Conservation (phyloP, 2,797 vertebrate species). For the Sitta carolinensis region DNA sequence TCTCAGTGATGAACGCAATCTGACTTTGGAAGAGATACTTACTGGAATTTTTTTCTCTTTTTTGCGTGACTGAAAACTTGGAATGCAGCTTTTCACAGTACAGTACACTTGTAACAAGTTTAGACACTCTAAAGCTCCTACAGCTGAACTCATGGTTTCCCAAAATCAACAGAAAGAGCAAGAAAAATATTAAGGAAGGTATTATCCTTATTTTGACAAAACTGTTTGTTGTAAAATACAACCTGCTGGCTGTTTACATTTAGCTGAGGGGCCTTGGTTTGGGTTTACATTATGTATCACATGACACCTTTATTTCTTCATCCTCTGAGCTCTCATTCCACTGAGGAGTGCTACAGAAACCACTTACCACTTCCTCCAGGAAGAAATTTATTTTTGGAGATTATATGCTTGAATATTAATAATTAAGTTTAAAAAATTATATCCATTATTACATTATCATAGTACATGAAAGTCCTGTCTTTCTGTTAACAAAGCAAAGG, state of each 20-base stretch:
- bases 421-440: not conserved
- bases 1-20: conserved; percentile 25
- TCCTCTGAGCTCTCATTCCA: not conserved
- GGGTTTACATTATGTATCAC: not conserved
- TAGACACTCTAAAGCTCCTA: conserved; percentile 23
- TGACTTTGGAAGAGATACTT: conserved; percentile 46
- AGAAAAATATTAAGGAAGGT: not conserved
- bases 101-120: conserved; percentile 29
- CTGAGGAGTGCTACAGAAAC: not conserved
- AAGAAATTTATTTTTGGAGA: not conserved
- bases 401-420: not conserved
- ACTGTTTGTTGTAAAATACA: not conserved
- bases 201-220: conserved; percentile 48
- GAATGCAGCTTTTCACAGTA: conserved; percentile 34
- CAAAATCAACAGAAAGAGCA: conserved; percentile 11
- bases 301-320: not conserved
- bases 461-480: not conserved
- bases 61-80: conserved; percentile 21
- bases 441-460: not conserved
- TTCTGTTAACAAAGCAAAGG: not conserved
- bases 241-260: conserved; percentile 11
- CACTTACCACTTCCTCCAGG: not conserved
- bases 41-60: not conserved
- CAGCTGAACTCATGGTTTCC: not conserved
- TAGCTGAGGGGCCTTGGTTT: not conserved